These are phyloP conservation scores for Gambusia yucatana DNA, from an alignment of 2,797 vertebrate species.

Conservation along the genomic window DNA sequence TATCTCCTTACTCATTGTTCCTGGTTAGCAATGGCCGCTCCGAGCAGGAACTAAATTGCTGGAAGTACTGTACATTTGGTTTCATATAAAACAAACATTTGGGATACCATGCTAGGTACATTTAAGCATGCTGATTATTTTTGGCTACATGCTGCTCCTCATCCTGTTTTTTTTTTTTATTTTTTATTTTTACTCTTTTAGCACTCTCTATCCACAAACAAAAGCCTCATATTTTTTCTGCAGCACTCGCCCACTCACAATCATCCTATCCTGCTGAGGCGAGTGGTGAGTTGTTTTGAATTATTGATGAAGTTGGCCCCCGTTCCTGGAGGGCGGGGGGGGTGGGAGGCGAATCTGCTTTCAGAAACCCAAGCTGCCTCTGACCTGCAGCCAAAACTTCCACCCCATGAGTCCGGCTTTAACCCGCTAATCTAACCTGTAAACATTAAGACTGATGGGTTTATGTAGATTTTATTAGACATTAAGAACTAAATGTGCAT, in stretches of 20 bases:
- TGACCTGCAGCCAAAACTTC: conserved; percentile 70
- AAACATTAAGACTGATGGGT: conserved; percentile 17
- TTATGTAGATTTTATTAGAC: not conserved
- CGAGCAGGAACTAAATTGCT: conserved; percentile 68
- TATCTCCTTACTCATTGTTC: conserved; percentile 73
- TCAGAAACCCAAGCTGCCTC: conserved; percentile 83
- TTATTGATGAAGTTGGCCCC: conserved; percentile 80
- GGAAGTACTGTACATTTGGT: conserved; percentile 21
- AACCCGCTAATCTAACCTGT: conserved; percentile 50
- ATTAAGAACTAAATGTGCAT: too few species aligned
- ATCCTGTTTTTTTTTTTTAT: not conserved
- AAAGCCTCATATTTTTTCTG: conserved; percentile 62
- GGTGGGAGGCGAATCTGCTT: conserved; percentile 77
- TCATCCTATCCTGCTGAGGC: conserved; percentile 49
- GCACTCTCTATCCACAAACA: conserved; percentile 59
- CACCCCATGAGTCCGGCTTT: conserved; percentile 49
- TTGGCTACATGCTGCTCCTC: conserved; percentile 1
- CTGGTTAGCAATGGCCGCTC: conserved; percentile 72
- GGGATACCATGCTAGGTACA: conserved; percentile 7
- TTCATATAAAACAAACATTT: conserved; percentile 3
- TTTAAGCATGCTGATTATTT: conserved; percentile 2
- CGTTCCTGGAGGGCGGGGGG: conserved; percentile 80
- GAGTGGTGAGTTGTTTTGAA: conserved; percentile 75
- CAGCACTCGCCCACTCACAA: conserved; percentile 66
- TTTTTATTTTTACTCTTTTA: conserved; percentile 19